Conservation (phyloP, 2,113 vertebrate species). For the Misgurnus anguillicaudatus region DNA sequence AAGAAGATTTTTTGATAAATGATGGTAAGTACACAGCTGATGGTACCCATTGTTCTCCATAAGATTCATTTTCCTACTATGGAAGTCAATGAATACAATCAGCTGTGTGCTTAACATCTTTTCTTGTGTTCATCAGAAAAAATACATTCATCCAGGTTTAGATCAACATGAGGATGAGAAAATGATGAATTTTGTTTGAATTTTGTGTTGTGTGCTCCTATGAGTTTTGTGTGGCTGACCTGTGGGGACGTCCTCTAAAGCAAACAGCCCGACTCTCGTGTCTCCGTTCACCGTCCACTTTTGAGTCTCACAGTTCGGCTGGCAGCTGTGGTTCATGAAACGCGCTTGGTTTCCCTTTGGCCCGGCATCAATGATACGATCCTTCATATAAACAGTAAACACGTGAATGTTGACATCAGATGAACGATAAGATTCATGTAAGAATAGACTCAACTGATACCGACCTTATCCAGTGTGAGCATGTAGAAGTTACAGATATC, state of each 20-base stretch:
- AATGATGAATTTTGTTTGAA: no score
- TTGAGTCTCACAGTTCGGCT: conserved; percentile 98
- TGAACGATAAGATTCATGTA: background rate
- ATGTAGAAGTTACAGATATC: conserved; percentile 99
- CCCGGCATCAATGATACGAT: conserved; percentile 96
- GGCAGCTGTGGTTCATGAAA: conserved; percentile 99
- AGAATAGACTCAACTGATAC: background rate
- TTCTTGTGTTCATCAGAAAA: no score
- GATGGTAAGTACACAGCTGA: no score
- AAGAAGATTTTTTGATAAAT: no score
- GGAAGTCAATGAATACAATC: no score
- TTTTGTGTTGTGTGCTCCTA: no score
- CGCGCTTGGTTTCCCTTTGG: conserved; percentile 97
- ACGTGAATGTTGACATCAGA: background rate
- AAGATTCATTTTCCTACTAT: no score
- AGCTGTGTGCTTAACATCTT: no score
- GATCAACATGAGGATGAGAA: no score
- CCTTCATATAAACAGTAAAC: conserved; percentile 68
- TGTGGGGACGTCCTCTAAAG: conserved; percentile 92
- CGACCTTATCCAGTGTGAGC: conserved; percentile 97
- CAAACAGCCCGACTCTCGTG: conserved; percentile 94
- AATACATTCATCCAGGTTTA: no score
- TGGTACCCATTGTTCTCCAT: no score
- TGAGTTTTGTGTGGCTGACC: conserved; percentile 66
- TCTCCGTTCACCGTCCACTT: conserved; percentile 99